Evolutionary conservation across 2,113 vertebrate species (phyloP), one percentile per base, ranked within the genome.

Genomic region (Centropristis striata): DNA sequence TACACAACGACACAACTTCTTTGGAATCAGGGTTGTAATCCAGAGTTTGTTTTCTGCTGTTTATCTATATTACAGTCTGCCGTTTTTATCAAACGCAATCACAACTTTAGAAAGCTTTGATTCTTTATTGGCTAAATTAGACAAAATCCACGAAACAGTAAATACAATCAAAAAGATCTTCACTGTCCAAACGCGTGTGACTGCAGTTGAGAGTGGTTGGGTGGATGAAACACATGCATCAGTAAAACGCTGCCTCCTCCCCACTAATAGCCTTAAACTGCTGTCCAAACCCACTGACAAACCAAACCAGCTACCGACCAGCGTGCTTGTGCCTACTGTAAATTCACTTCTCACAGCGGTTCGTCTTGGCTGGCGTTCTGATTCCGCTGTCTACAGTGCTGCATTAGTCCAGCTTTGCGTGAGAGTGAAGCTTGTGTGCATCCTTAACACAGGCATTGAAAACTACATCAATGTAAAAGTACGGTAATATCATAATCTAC

Each of bases 251-350:
- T 55, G 65, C 55, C 55, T 74, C 55, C 60, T 73, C 42, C 63
- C 64, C 66, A 80, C 57, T 67, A 81, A 80, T 73, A 69, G 66
- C 77, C 42, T 65, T 12, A 69, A 59, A 76, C 72, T 75, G 69
- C 66, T 25, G 58, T 69, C 71, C 74, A 83, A 89, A 88, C 71
- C 72, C 83, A 81, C 80, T 76, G 54, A 85, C 63, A 83, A 74
- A 91, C 80, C 83, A 72, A 69, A 81, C 20, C 75, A 65, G 88
- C 86, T 85, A 84, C 88, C 59, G 50, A 81, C 57, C 71, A 71
- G 59, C 18, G 16, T 64, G 51, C 67, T 73, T 46, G 67, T 84
- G 68, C 74, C 80, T 63, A 63, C 80, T 83, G 78, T 75, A 68
- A 76, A 84, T 78, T 68, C 53, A 71, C 50, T 67, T 71, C 60